Conservation (phyloP, 2,113 vertebrate genomes). For the Coracopsis vasa region DNA sequence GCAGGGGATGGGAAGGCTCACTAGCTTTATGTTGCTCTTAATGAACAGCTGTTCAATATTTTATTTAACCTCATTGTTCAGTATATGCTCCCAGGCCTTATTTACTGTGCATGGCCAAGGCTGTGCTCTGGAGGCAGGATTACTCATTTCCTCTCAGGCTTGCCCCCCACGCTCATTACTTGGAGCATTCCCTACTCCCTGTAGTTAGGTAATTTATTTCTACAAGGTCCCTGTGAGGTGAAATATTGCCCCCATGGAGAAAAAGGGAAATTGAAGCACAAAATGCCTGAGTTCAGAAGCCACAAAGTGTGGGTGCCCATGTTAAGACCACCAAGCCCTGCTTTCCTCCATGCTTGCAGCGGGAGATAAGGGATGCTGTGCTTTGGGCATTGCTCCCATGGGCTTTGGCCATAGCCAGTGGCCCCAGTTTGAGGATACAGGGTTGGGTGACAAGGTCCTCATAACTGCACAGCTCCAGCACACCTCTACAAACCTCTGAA, state of each 20-base stretch:
- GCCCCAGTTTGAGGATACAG: background rate
- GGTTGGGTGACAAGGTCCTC: background rate
- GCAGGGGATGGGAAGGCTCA: background rate
- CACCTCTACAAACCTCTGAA: background rate
- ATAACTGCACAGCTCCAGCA: background rate
- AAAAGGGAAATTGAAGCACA: background rate
- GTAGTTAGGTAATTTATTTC: background rate
- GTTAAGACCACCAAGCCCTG: background rate
- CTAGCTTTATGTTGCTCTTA: background rate
- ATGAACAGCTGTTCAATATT: conserved; percentile 34
- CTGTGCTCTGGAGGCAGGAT: background rate
- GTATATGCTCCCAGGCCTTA: background rate
- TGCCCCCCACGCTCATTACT: background rate
- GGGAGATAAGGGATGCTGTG: background rate
- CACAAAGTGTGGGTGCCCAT: fast-evolving
- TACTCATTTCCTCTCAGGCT: conserved; percentile 21
- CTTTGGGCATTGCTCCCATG: fast-evolving
- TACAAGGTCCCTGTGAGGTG: background rate
- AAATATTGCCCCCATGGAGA: background rate
- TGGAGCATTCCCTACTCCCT: background rate
- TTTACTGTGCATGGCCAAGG: background rate
- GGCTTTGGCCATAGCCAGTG: background rate
- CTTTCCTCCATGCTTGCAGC: background rate
- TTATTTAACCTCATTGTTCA: conserved; percentile 21
- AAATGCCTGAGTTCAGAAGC: background rate